A percentile compares a stretch with the other conserved stretches of the same genome.
Conservation (phyloP, 2,888 invertebrate genomes). For the Andrena haemorrhoa region DNA sequence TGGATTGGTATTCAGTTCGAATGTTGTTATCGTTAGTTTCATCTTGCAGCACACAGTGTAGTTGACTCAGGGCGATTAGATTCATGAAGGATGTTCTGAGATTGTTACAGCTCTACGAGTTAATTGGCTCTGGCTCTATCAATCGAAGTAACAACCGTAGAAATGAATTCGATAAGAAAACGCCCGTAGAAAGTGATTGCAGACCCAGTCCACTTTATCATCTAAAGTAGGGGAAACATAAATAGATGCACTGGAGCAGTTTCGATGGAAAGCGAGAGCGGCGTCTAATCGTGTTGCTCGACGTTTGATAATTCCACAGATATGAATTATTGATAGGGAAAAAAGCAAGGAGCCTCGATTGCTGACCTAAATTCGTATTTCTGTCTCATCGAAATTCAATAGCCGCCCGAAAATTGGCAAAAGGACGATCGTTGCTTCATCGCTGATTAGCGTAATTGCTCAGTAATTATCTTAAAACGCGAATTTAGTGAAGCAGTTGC, state of each 20-base stretch:
- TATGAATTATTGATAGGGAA: slow-evolving; percentile 42
- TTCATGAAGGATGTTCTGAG: neutral
- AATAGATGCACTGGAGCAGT: slow-evolving; percentile 28
- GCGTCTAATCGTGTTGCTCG: slow-evolving; percentile 17
- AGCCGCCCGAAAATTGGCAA: neutral
- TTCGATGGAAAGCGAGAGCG: slow-evolving; percentile 43
- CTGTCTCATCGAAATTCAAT: neutral
- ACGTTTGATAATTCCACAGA: slow-evolving; percentile 1
- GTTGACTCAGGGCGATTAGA: slow-evolving; percentile 2
- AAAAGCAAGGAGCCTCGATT: neutral
- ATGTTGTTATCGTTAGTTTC: slow-evolving; percentile 1
- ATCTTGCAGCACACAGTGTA: neutral
- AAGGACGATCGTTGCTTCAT: neutral
- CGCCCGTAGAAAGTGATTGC: slow-evolving; percentile 39
- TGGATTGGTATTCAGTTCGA: neutral
- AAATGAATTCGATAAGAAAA: slow-evolving; percentile 17
- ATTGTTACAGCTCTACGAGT: neutral
- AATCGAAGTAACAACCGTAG: neutral
- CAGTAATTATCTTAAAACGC: neutral
- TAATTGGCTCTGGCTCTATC: neutral
- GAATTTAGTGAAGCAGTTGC: neutral
- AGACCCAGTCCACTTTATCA: slow-evolving; percentile 26
- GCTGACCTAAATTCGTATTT: neutral
- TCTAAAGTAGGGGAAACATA: slow-evolving; percentile 46
- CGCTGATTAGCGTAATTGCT: neutral